These are phyloP conservation scores for Dasyprocta punctata DNA, from an alignment of 2,113 vertebrate species.

Conservation along the genomic window DNA sequence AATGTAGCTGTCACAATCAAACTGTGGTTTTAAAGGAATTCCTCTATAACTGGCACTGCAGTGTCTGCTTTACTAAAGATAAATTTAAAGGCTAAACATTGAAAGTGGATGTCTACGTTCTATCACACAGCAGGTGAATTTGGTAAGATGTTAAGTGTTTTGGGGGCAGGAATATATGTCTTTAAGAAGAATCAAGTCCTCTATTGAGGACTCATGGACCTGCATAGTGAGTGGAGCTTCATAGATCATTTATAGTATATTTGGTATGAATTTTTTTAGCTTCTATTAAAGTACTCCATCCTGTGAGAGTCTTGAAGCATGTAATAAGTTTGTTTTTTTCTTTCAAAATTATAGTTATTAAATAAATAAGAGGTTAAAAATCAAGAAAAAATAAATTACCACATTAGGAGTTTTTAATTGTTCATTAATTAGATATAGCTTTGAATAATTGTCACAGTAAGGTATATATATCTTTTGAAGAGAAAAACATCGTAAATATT, in stretches of 20 bases:
- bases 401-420: conserved; percentile 42
- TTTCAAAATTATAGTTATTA: conserved; percentile 36
- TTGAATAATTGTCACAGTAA: conserved; percentile 32
- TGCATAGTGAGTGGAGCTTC: background rate
- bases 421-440: background rate
- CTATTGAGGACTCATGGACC: background rate
- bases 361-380: conserved; percentile 39
- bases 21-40: conserved; percentile 42
- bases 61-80: background rate
- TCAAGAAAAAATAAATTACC: conserved; percentile 2
- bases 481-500: conserved; percentile 43
- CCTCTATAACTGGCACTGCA: background rate
- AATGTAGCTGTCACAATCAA: conserved; percentile 60
- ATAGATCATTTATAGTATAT: background rate
- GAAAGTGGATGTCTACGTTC: conserved; percentile 27
- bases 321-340: background rate
- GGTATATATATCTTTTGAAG: background rate
- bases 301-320: background rate
- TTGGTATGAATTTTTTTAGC: background rate
- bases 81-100: conserved; percentile 48
- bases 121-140: background rate
- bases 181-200: background rate
- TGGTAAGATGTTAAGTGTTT: conserved; percentile 34
- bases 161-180: background rate
- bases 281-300: background rate